phyloP scores from a whole-genome alignment of 35 echinoderm and acorn worm species.

The Acanthaster planci region DNA sequence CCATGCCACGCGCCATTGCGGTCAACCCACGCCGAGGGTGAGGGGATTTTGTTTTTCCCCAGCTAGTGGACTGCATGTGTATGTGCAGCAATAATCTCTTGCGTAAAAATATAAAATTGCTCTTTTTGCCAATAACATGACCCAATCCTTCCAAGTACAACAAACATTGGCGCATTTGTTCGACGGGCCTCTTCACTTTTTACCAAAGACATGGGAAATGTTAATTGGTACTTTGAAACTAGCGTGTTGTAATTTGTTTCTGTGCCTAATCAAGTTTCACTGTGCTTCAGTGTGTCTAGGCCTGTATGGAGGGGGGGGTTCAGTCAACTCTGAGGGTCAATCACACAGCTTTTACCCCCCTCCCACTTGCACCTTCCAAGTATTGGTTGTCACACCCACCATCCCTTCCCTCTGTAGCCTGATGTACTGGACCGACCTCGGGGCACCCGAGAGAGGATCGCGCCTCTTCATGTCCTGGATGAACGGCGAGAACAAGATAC shows the following conservation, averaged over 20 bases:
- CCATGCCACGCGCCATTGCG: slow-evolving; percentile 46
- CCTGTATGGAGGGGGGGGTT: neutral
- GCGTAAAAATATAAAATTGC: no score
- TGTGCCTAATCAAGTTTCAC: no score
- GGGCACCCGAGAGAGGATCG: slow-evolving; percentile 26
- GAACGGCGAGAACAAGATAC: slow-evolving; percentile 51
- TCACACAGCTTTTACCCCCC: neutral
- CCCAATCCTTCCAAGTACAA: no score
- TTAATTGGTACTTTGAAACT: no score
- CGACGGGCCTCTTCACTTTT: no score
- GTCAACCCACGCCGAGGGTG: slow-evolving; percentile 90
- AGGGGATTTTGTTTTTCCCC: neutral
- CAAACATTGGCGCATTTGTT: no score
- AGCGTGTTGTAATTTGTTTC: no score
- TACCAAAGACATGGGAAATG: no score
- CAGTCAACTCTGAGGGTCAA: neutral
- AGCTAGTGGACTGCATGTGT: no score
- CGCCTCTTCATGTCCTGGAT: slow-evolving; percentile 70
- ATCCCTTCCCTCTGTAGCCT: slow-evolving; percentile 34
- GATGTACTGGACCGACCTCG: slow-evolving; percentile 87
- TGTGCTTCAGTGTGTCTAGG: neutral
- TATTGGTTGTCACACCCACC: neutral
- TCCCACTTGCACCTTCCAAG: no score
- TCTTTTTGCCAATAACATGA: no score
- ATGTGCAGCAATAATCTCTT: no score